phyloP scores from a whole-genome alignment of 2,888 invertebrate species.

The Craniophora ligustri region DNA sequence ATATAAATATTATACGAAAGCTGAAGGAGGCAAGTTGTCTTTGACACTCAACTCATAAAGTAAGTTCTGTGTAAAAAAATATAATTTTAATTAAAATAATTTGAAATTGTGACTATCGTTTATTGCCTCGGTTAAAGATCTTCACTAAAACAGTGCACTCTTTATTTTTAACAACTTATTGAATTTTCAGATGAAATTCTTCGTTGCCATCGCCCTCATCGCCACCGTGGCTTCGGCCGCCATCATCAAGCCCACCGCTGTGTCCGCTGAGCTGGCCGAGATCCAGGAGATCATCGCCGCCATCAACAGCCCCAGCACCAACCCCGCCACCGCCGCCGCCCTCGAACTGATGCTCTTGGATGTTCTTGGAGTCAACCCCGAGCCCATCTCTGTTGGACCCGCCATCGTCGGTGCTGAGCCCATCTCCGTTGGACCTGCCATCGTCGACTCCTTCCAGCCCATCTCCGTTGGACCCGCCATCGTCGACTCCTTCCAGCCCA shows the following conservation, averaged over 20 bases:
- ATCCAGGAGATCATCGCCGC: slow-evolving; percentile 52
- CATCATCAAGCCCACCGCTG: slow-evolving; percentile 15
- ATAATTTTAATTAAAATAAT: no score
- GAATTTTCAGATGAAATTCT: slow-evolving; percentile 35
- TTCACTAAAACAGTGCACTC: no score
- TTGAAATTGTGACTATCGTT: no score
- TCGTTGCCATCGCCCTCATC: slow-evolving; percentile 34
- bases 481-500: slow-evolving; percentile 36
- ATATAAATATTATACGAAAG: background rate
- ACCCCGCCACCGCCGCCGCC: slow-evolving; percentile 47
- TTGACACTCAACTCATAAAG: slow-evolving; percentile 2
- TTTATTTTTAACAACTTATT: no score
- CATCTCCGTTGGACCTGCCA: slow-evolving; percentile 40
- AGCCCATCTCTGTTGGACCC: slow-evolving; percentile 40
- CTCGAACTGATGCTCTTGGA: slow-evolving; percentile 55
- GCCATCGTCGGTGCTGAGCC: slow-evolving; percentile 30
- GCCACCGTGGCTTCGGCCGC: slow-evolving; percentile 39
- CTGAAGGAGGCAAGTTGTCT: background rate
- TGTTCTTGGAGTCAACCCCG: slow-evolving; percentile 36
- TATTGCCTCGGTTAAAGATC: no score
- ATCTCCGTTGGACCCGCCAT: slow-evolving; percentile 31
- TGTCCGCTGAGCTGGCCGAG: slow-evolving; percentile 42
- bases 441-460: slow-evolving; percentile 21
- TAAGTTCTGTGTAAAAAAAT: no score
- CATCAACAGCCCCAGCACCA: slow-evolving; percentile 49